phyloP scores from a whole-genome alignment of 2,888 invertebrate genomes.

The Ophioninae sp. region DNA sequence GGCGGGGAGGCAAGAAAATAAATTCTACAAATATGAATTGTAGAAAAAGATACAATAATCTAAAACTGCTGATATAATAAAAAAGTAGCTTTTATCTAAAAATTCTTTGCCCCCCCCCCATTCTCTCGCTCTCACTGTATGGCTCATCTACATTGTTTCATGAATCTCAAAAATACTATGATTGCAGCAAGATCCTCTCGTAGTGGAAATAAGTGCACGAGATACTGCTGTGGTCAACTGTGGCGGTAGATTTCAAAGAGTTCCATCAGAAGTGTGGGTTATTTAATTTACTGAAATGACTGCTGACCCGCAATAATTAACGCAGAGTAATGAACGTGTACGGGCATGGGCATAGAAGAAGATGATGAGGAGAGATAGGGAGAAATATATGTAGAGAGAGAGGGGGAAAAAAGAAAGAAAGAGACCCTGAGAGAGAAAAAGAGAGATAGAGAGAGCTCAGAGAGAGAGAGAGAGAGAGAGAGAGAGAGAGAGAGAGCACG shows the following conservation, averaged over 20 bases:
- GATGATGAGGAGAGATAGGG: background rate
- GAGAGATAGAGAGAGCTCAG: background rate
- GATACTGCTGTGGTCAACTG: constrained; percentile 18
- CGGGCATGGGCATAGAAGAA: constrained; percentile 32
- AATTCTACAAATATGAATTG: no score
- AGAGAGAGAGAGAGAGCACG: no score
- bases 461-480: background rate
- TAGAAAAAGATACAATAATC: no score
- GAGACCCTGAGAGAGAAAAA: no score
- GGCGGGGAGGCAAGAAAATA: no score
- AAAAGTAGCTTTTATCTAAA: constrained; percentile 2
- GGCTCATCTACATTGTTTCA: background rate
- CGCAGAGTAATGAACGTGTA: constrained; percentile 48
- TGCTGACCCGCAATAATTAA: constrained; percentile 64
- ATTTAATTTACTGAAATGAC: constrained; percentile 65
- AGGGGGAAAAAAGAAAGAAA: background rate
- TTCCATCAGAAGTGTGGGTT: constrained; percentile 41
- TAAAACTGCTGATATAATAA: background rate
- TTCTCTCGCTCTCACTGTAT: background rate
- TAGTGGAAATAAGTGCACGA: constrained; percentile 20
- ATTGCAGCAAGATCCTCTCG: constrained; percentile 57
- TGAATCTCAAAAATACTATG: constrained; percentile 58
- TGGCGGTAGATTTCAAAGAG: constrained; percentile 62
- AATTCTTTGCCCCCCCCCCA: background rate
- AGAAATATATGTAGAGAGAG: constrained; percentile 26